Base-by-base conservation (phyloP, 1,140 invertebrate species). In the Solen grandis region DNA sequence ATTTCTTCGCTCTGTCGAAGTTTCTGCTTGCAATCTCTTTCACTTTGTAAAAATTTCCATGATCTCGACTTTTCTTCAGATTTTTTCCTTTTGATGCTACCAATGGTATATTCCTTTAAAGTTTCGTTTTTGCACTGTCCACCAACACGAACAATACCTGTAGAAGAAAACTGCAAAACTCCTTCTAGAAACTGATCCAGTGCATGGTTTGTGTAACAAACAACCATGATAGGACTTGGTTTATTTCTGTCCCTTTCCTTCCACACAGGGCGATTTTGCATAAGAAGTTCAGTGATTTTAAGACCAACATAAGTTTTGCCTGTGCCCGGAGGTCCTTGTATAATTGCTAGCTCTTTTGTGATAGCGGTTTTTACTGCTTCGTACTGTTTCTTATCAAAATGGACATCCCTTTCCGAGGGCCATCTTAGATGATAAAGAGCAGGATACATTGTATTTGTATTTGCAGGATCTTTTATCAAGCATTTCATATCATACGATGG, bases 151-250 rank as follows among this genome's bases (percentile, higher is more conserved):
- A 96, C 93, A 68, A 97, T 77, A 54, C 97, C 92, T 31, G 84
- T 81, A 0, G 66, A 59, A 46, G 79, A 76, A 68, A 88, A 85
- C 22, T 81, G 22, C 0, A 84, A 41, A 13, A 91, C 86, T 29
- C 95, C 95, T 88, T 96, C 94, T n/a, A 98, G 90, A 92, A 98
- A 97, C 88, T 97, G 96, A 93, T 97, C 97, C 4, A 98, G 88
- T 0, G 97, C 96, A 91, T 97, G 96, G 88, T 97, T 98, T 0
- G 96, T 97, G 84, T 95, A 97, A 87, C 96, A 96, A 27, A 97
- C 94, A 10, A 97, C 93, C 4, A 97, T 89, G 69, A 97, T 94
- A 4, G 95, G 94, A 1, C 69, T 16, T 59, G 46, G 50, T 72
- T 52, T 16, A n/a, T n/a, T n/a, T n/a, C n/a, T n/a, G 2, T 50